Base-by-base conservation (phyloP, 1,140 invertebrate genomes). In the Drosophila sproati region DNA sequence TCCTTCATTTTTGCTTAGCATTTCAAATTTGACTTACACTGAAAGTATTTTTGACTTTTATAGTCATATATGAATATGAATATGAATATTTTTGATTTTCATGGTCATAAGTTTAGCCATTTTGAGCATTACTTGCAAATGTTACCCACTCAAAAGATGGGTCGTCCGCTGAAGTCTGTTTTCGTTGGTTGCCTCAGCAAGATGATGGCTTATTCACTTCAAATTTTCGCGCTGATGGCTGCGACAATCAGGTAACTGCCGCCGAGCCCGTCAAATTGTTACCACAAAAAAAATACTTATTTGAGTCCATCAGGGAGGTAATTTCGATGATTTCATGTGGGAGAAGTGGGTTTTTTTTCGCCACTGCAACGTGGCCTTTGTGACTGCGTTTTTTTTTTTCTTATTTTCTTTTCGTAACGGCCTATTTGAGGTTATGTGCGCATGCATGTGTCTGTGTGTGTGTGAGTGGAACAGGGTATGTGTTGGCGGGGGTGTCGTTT, bases 311-410 rank as follows among this genome's bases (percentile, higher is more conserved):
- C 66, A 54, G 45, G 41, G 57, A 41, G 57, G 67, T 70, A 62
- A 75, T 75, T 75, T 63, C 67, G 62, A 68, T 68, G 55, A 67
- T 57, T 54, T 28, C 43, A 28, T 55, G 43, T 48, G 59, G 60
- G 52, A 43, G 6, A 5, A 10, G 32, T 37, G 35, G 35, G 32
- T 34, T 63, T 67, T 37, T 34, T 75, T 77, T 79, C 48, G 70
- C 66, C 75, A 78, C 82, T 85, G 82, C 82, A 86, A 76, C 87
- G 82, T 87, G 75, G 82, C 76, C 81, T 88, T 87, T 87, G 82
- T 71, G 82, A 79, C 79, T 81, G 64, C 64, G 61, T 76, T 76
- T 78, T 73, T 81, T 60, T 67, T 59, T 39, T 73, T 67, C 67
- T 20, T 20, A 64, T 69, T 78, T 81, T 73, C 52, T 51, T 20